Conservation (phyloP, 2,888 invertebrate species). For the Scelioninae gen. 1 region DNA sequence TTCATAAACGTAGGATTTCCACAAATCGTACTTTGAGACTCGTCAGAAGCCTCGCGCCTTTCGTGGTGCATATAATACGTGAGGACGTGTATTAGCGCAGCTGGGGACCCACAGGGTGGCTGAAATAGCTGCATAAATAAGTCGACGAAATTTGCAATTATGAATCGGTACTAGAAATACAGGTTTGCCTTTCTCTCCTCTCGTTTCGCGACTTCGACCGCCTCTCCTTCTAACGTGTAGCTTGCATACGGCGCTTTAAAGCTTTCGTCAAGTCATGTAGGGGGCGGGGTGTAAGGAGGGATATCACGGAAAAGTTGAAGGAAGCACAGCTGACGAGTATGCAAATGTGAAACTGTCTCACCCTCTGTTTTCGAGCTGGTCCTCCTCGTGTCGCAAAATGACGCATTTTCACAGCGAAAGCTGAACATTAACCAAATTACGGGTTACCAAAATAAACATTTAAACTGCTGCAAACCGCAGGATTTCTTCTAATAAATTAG, state of each 20-base stretch:
- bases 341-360: conserved; percentile 82
- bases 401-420: conserved; percentile 68
- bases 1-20: conserved; percentile 57
- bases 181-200: conserved; percentile 77
- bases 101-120: conserved; percentile 53
- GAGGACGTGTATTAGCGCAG: conserved; percentile 71
- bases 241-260: conserved; percentile 70
- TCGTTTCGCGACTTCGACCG: conserved; percentile 69
- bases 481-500: conserved; percentile 48
- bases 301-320: conserved; percentile 84
- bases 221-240: conserved; percentile 72
- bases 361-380: conserved; percentile 66
- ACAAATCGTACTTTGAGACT: conserved; percentile 50
- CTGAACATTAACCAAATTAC: conserved; percentile 67
- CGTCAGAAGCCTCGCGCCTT: conserved; percentile 41
- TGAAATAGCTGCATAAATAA: conserved; percentile 83
- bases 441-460: conserved; percentile 34
- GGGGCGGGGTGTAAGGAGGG: conserved; percentile 70
- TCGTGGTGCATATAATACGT: conserved; percentile 57
- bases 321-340: conserved; percentile 85
- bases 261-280: conserved; percentile 53
- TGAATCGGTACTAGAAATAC: conserved; percentile 84
- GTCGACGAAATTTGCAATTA: conserved; percentile 84
- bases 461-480: neutral
- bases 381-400: conserved; percentile 66